Evolutionary conservation across 2,888 invertebrate genomes (phyloP).

Genomic region (Monoplex corrugatus): DNA sequence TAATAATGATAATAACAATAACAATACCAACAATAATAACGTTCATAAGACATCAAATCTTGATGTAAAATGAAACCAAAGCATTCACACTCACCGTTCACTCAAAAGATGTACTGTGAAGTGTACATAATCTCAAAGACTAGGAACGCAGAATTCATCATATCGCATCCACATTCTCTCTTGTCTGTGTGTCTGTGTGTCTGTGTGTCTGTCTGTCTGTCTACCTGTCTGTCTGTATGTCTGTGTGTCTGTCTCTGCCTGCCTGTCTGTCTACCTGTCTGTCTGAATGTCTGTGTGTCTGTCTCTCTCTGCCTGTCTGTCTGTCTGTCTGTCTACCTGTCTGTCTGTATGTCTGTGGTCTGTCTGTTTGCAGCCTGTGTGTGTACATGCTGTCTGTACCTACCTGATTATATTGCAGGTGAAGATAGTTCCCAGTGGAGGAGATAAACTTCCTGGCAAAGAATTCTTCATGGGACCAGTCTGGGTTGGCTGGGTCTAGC

Average conservation of each 20-base stretch:
- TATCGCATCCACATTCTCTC: background rate
- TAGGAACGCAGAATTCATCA: background rate
- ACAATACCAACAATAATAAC: background rate
- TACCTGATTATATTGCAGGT: background rate
- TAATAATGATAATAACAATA: background rate
- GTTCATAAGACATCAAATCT: no score
- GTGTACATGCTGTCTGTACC: no score
- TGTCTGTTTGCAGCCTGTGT: no score
- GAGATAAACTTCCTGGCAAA: constrained; percentile 21
- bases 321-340: background rate
- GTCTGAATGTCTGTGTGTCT: no score
- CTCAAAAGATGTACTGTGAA: no score
- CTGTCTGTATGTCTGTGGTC: background rate
- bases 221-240: background rate
- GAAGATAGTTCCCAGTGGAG: background rate
- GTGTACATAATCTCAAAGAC: no score
- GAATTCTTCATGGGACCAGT: background rate
- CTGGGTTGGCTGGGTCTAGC: constrained; percentile 34
- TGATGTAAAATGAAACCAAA: no score
- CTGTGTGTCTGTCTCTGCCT: background rate
- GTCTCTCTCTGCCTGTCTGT: background rate
- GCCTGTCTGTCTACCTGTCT: background rate
- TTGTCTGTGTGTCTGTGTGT: background rate
- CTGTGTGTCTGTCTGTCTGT: background rate
- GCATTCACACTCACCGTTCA: no score